phyloP scores from a whole-genome alignment of 1,140 invertebrate species.

The Drosophila lini region DNA sequence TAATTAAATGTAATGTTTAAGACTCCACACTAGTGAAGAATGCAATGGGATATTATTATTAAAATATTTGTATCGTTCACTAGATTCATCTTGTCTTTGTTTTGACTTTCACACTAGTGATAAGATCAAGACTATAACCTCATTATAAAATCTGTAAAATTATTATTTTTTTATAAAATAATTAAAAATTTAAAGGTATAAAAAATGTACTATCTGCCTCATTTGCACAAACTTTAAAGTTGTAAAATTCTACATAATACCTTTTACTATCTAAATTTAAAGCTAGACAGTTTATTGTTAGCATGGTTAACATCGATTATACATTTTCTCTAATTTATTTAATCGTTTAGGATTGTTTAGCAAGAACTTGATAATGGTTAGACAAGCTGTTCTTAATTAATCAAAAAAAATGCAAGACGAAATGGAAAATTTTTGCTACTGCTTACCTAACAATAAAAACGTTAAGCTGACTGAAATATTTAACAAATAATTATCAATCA shows the following conservation, averaged over 20 bases:
- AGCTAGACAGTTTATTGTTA: slow-evolving; percentile 3
- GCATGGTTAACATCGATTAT: background rate
- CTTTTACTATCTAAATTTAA: background rate
- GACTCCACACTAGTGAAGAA: background rate
- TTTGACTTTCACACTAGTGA: background rate
- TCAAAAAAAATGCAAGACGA: background rate
- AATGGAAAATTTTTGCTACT: slow-evolving; percentile 8
- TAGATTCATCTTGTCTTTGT: background rate
- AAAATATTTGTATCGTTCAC: background rate
- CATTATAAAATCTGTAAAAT: background rate
- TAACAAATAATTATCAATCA: slow-evolving; percentile 5
- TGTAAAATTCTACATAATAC: background rate
- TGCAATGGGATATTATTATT: background rate
- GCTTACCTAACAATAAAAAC: background rate
- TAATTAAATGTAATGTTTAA: slow-evolving; percentile 13
- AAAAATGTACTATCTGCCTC: no score
- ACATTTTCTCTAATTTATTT: background rate
- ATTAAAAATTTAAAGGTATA: background rate
- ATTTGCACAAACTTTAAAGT: background rate
- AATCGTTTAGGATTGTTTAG: slow-evolving; percentile 8
- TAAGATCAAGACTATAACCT: background rate
- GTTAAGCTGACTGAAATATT: background rate
- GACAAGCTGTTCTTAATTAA: background rate
- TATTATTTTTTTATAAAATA: background rate
- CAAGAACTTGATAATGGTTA: slow-evolving; percentile 1